Evolutionary conservation across 2,113 vertebrate genomes (phyloP).

Genomic region (Otocyon megalotis): DNA sequence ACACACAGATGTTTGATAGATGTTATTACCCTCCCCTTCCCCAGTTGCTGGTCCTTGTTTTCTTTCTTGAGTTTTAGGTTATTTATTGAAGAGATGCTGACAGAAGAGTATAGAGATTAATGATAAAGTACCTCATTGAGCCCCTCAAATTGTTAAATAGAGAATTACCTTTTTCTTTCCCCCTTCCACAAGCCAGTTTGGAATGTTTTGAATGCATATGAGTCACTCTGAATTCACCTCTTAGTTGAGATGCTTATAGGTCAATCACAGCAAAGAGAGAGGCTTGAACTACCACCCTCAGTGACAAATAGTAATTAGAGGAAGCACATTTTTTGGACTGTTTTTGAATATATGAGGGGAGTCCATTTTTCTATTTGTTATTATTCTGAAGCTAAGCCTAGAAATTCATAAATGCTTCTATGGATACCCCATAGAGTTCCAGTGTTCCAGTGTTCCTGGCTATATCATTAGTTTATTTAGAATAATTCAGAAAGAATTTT

Average conservation of each 20-base stretch:
- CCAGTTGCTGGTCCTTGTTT: not conserved
- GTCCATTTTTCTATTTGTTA: not conserved
- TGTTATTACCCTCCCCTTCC: not conserved
- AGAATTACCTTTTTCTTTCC: not conserved
- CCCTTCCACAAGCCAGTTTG: not conserved
- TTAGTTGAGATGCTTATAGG: not conserved
- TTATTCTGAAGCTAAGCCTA: not conserved
- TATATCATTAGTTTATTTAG: slow-evolving; percentile 25
- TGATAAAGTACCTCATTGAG: slow-evolving; percentile 25
- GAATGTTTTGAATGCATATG: not conserved
- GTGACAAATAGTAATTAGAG: not conserved
- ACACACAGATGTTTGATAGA: not conserved
- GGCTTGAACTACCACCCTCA: not conserved
- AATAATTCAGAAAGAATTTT: slow-evolving; percentile 27
- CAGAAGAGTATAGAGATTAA: slow-evolving; percentile 33
- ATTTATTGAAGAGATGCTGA: slow-evolving; percentile 6
- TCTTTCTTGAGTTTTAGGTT: slow-evolving; percentile 46
- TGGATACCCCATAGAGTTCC: too few relatives aligned
- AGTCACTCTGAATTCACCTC: not conserved
- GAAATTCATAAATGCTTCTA: not conserved
- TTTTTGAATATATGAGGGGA: not conserved
- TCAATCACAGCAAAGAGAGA: not conserved
- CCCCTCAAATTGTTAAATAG: not conserved
- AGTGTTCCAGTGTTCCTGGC: not conserved
- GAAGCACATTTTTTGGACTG: not conserved